Conservation (phyloP, 2,113 vertebrate genomes). For the Channa argus region DNA sequence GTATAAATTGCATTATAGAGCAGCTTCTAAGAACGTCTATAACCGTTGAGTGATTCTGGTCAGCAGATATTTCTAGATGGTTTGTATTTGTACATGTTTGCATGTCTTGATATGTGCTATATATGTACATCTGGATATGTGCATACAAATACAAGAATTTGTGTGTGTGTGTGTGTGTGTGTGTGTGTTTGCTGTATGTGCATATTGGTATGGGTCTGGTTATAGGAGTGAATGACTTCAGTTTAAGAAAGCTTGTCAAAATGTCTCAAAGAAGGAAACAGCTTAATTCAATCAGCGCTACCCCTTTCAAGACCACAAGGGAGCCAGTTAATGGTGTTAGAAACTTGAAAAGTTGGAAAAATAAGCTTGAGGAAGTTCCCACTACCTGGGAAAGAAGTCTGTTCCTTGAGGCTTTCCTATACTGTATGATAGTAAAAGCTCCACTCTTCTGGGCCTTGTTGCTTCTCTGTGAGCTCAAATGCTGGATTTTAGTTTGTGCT, state of each 20-base stretch:
- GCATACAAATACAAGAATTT: constrained; percentile 21
- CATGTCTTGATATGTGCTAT: constrained; percentile 3
- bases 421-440: constrained; percentile 80
- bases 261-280: constrained; percentile 71
- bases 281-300: constrained; percentile 75
- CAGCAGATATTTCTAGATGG: constrained; percentile 69
- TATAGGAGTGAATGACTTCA: constrained; percentile 43
- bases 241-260: constrained; percentile 66
- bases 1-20: constrained; percentile 68
- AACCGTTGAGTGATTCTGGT: constrained; percentile 51
- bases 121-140: constrained; percentile 15
- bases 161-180: too few species aligned
- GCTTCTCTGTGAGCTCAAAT: constrained; percentile 82
- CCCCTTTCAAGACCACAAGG: constrained; percentile 72
- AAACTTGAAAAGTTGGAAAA: constrained; percentile 76
- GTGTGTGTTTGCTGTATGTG: not conserved
- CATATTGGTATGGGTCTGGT: constrained; percentile 15
- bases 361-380: constrained; percentile 79
- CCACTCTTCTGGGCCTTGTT: constrained; percentile 80
- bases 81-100: constrained; percentile 34
- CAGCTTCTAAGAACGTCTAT: constrained; percentile 61
- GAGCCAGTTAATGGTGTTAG: constrained; percentile 71
- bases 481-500: constrained; percentile 81
- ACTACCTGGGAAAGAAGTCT: constrained; percentile 78
- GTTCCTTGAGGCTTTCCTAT: constrained; percentile 78